Base-by-base conservation (phyloP, 2,888 invertebrate genomes). In the Limnephilus auricula region DNA sequence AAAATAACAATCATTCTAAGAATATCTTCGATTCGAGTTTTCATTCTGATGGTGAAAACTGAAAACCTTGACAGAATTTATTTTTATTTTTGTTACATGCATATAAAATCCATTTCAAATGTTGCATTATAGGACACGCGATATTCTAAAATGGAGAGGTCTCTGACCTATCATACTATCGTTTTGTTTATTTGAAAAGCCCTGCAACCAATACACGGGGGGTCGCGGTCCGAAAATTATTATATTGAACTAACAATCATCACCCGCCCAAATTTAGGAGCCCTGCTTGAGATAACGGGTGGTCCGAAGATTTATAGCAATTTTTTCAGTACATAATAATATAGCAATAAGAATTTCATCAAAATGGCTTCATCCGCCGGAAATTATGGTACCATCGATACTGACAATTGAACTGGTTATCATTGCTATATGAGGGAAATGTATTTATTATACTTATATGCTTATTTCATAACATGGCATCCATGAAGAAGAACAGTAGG, bases 231-330 rank as follows among this genome's bases (percentile, higher is more conserved):
- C 40, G 82, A 91, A 65, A 87, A 79, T 79, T 80, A 82, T 82
- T 79, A 90, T 91, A 88, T 90, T 92, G 92, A 92, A 90, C 93
- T 91, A 92, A 92, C 93, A 93, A 92, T 92, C 92, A 92, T 92
- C 93, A 92, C 93, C 93, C 93, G 93, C 92, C 92, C 92, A 93
- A 92, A 92, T 92, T 93, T 92, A 93, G 91, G 91, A 93, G 90
- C 93, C 92, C 93, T 93, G 93, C 18, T 40, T 30, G n/a, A 34
- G 34, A 79, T 34, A 92, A 65, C 82, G 65, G 84, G 89, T 83
- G 92, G 13, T 65, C 85, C 25, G 4, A 65, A 91, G 78, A 15
- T 90, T 32, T 65, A 65, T 65, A 25, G 65, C 65, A 65, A 2
- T 65, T 65, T 50, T 82, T 34, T 32, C 31, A 30, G 31, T 13